Evolutionary conservation across 2,113 vertebrate genomes (phyloP).

Genomic region (Clarias magur): DNA sequence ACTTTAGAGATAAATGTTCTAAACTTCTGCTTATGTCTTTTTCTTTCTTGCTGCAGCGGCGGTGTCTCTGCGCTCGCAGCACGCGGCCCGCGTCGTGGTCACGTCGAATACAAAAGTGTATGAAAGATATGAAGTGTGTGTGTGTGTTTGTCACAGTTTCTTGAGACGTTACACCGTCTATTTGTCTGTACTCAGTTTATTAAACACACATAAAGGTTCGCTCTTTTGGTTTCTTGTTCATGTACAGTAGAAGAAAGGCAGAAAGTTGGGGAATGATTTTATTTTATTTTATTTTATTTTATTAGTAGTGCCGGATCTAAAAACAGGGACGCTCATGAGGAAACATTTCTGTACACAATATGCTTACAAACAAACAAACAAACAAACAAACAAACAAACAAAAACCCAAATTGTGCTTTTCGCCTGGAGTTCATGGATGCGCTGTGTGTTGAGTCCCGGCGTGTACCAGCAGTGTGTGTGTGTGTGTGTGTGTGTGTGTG

Average conservation of each 20-base stretch:
- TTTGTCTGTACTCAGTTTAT: neutral
- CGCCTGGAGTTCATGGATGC: neutral
- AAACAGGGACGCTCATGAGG: neutral
- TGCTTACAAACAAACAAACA: neutral
- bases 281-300: slow-evolving; percentile 23
- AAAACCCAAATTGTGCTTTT: neutral
- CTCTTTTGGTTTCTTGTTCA: neutral
- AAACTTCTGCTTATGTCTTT: neutral
- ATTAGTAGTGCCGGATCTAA: slow-evolving; percentile 40
- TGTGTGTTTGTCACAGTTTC: neutral
- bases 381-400: neutral
- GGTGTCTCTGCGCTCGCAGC: neutral
- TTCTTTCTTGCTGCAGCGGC: neutral
- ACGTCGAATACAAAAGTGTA: neutral
- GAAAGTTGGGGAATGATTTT: neutral
- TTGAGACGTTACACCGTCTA: neutral
- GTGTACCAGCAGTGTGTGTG: neutral
- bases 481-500: neutral
- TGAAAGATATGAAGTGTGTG: neutral
- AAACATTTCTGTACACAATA: slow-evolving; percentile 36
- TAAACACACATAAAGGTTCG: neutral
- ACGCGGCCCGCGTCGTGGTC: neutral
- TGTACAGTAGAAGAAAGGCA: neutral
- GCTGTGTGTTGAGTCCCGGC: neutral
- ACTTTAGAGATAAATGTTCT: neutral